These are phyloP conservation scores for Scaptomyza graminum DNA, from an alignment of 1,140 invertebrate genomes.

Conservation along the genomic window DNA sequence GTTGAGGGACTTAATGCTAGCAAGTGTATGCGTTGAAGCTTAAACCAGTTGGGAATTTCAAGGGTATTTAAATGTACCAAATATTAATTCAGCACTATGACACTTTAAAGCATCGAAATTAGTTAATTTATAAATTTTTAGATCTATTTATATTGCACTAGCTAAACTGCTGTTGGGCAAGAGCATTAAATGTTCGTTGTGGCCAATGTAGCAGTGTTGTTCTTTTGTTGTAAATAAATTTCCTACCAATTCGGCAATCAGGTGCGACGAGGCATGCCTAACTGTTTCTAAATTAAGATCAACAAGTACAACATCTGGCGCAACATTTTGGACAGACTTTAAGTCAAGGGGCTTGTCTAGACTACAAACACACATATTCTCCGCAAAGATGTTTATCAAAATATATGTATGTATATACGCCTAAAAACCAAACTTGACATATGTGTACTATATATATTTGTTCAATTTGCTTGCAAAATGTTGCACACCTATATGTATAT, in stretches of 20 bases:
- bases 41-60: no score
- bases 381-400: slow-evolving; percentile 45
- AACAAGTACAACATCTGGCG: slow-evolving; percentile 50
- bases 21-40: no score
- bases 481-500: slow-evolving; percentile 22
- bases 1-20: no score
- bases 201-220: no score
- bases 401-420: slow-evolving; percentile 30
- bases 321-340: slow-evolving; percentile 4
- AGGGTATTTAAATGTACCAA: no score
- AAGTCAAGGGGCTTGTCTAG: slow-evolving; percentile 17
- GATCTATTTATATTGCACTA: no score
- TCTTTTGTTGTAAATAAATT: slow-evolving; percentile 16
- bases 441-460: slow-evolving; percentile 29
- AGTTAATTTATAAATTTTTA: no score
- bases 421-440: slow-evolving; percentile 27
- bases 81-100: no score
- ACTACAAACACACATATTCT: slow-evolving; percentile 29
- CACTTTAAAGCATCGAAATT: no score
- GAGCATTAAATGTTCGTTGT: no score
- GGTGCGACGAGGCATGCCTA: slow-evolving; percentile 44
- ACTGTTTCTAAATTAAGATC: slow-evolving; percentile 52
- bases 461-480: slow-evolving; percentile 43
- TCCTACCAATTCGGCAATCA: slow-evolving; percentile 39
- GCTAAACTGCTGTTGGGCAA: no score